Conservation (phyloP, 2,888 invertebrate species). For the Eucera pruinosa region DNA sequence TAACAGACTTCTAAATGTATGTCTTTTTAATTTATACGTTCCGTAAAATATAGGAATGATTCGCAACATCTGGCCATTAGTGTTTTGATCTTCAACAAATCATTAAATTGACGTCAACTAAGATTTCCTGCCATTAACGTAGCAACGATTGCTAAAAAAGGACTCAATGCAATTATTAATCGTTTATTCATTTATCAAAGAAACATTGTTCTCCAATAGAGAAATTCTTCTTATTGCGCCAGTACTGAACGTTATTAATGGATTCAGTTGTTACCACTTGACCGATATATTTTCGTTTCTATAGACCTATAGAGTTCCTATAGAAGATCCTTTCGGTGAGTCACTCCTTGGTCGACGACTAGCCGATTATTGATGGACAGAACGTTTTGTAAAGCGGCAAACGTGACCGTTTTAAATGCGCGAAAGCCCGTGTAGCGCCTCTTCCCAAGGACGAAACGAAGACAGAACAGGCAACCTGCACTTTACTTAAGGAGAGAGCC, state of each 20-base stretch:
- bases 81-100: not conserved
- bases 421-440: constrained; percentile 54
- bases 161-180: not conserved
- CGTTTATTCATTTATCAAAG: not conserved
- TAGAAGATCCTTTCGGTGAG: constrained; percentile 37
- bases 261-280: constrained; percentile 4
- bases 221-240: not conserved
- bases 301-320: too few relatives aligned
- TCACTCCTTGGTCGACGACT: constrained; percentile 26
- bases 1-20: too few relatives aligned
- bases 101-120: not conserved
- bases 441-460: constrained; percentile 60
- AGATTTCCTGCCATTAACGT: not conserved
- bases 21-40: too few relatives aligned
- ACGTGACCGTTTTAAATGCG: constrained; percentile 55
- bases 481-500: constrained; percentile 65
- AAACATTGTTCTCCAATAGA: constrained; percentile 9
- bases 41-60: too few relatives aligned
- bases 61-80: too few relatives aligned
- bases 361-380: constrained; percentile 56
- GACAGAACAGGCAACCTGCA: constrained; percentile 61
- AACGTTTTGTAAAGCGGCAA: constrained; percentile 40
- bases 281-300: constrained; percentile 21
- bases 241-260: constrained; percentile 21
- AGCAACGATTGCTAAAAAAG: not conserved